Conservation (phyloP, 2,113 vertebrate species). For the Tenebrosternarchus preto region DNA sequence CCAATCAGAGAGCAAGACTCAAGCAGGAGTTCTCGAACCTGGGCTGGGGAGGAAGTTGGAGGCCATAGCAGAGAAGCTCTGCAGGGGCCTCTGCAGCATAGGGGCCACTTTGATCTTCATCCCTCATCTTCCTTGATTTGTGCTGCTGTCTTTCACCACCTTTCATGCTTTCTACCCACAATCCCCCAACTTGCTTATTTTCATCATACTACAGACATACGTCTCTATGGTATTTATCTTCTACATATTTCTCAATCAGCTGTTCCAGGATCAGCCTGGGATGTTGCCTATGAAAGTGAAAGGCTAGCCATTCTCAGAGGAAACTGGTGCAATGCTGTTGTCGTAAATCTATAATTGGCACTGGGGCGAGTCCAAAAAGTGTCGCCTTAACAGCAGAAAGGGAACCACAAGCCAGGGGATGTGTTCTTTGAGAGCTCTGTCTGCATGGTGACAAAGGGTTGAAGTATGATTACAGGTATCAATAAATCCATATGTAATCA, state of each 20-base stretch:
- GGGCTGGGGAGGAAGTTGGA: background rate
- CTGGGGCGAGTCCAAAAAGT: conserved; percentile 28
- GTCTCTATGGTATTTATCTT: background rate
- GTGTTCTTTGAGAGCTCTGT: background rate
- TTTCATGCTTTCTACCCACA: too few relatives aligned
- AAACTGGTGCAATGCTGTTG: conserved; percentile 48
- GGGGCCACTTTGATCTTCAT: conserved; percentile 11
- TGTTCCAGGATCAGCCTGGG: background rate
- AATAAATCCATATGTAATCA: background rate
- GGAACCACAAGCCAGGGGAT: background rate
- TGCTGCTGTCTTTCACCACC: background rate
- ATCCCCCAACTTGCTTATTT: background rate
- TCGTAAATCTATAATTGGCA: conserved; percentile 38
- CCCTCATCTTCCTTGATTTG: conserved; percentile 4
- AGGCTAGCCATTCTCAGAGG: background rate
- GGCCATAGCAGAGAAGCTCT: background rate
- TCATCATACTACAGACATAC: too few relatives aligned
- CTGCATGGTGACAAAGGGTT: background rate
- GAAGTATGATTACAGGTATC: background rate
- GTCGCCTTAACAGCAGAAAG: background rate
- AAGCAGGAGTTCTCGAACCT: background rate
- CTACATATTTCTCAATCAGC: background rate
- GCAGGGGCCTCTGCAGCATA: background rate
- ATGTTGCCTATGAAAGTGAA: background rate
- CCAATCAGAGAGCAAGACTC: too few relatives aligned